These are phyloP conservation scores for Grallaria varia DNA, from an alignment of 2,113 vertebrate genomes.

Conservation along the genomic window DNA sequence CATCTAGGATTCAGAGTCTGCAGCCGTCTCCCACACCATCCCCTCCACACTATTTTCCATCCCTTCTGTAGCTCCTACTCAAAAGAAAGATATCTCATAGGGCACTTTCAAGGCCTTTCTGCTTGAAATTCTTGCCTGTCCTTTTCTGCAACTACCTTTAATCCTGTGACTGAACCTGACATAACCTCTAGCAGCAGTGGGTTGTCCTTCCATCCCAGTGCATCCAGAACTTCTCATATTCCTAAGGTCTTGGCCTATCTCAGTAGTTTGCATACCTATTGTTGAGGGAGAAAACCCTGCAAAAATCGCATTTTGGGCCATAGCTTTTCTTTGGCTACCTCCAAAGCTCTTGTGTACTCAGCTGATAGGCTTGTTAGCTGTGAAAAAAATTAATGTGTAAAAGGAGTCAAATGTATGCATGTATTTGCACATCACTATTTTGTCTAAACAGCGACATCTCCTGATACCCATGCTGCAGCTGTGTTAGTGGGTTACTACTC, in stretches of 20 bases:
- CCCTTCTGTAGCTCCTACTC: neutral
- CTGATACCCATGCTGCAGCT: slow-evolving; percentile 1
- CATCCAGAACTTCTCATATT: accelerated
- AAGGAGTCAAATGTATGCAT: neutral
- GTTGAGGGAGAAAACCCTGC: neutral
- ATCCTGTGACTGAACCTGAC: neutral
- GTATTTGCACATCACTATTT: neutral
- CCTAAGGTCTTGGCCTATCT: neutral
- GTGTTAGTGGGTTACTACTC: neutral
- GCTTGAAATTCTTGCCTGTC: neutral
- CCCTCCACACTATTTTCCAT: neutral
- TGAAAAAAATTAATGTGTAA: neutral
- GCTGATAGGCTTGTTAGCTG: neutral
- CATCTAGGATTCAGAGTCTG: neutral
- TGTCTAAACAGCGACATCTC: slow-evolving; percentile 63
- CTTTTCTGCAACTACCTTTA: neutral
- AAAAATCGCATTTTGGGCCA: neutral
- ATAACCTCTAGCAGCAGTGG: neutral
- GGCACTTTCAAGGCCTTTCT: neutral
- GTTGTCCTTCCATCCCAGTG: neutral
- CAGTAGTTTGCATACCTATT: neutral
- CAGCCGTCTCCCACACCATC: neutral
- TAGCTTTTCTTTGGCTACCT: neutral
- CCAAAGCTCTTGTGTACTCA: neutral
- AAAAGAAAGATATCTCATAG: accelerated